Evolutionary conservation across 2,113 vertebrate species (phyloP).

Genomic region (Pantherophis guttatus): DNA sequence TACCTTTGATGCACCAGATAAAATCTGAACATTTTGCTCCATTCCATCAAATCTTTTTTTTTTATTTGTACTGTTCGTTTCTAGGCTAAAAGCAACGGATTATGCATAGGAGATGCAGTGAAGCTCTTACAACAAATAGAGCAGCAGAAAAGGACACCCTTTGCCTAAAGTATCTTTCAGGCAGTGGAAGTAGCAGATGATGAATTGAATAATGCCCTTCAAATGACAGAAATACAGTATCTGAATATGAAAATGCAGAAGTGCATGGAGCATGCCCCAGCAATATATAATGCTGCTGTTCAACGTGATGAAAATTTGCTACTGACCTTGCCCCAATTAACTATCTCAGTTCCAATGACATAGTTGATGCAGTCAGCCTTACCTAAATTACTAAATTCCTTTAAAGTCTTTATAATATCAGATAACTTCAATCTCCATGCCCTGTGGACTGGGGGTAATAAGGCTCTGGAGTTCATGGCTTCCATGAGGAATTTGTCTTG

Average conservation of each 20-base stretch:
- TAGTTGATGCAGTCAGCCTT: background rate
- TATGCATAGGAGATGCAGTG: slow-evolving; percentile 41
- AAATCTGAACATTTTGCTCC: slow-evolving; percentile 19
- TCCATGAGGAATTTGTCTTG: background rate
- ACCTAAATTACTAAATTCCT: background rate
- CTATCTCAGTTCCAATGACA: slow-evolving; percentile 20
- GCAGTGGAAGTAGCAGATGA: slow-evolving; percentile 48
- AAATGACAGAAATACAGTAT: slow-evolving; percentile 54
- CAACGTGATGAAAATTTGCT: slow-evolving; percentile 49
- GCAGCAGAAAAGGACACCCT: slow-evolving; percentile 39
- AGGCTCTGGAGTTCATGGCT: background rate
- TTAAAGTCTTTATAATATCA: background rate
- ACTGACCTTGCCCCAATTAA: slow-evolving; percentile 29
- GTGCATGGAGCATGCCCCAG: slow-evolving; percentile 33
- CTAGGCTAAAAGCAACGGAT: slow-evolving; percentile 37
- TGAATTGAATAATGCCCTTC: slow-evolving; percentile 53
- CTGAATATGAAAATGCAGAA: slow-evolving; percentile 57
- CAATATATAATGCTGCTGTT: slow-evolving; percentile 39
- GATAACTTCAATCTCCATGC: background rate
- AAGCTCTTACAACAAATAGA: slow-evolving; percentile 40
- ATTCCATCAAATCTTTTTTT: background rate
- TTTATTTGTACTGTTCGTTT: slow-evolving; percentile 33
- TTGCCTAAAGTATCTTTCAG: slow-evolving; percentile 50
- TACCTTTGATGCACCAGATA: slow-evolving; percentile 22
- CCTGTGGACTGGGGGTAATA: background rate